Evolutionary conservation across 2,797 vertebrate genomes (phyloP).

Genomic region (Rhyacichthys aspro): DNA sequence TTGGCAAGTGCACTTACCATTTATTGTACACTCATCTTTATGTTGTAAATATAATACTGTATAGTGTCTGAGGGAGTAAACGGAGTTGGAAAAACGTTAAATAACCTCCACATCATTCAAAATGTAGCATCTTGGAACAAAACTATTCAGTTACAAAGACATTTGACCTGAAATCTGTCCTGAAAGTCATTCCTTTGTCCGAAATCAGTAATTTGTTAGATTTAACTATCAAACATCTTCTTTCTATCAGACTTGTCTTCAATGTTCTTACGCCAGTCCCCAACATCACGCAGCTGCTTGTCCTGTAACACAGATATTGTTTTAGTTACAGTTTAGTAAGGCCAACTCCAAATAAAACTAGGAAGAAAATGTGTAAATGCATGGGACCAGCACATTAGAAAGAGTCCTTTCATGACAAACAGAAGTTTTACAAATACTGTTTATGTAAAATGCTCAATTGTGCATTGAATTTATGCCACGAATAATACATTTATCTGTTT

Average conservation of each 20-base stretch:
- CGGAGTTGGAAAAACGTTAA: not conserved
- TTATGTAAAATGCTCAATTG: too few species aligned
- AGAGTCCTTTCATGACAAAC: too few species aligned
- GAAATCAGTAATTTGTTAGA: not conserved
- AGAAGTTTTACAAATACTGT: too few species aligned
- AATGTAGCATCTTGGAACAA: slow-evolving; percentile 33
- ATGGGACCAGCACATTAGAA: too few species aligned
- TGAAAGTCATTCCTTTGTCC: slow-evolving; percentile 11
- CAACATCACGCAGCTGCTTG: slow-evolving; percentile 73
- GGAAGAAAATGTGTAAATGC: too few species aligned
- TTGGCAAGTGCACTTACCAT: not conserved
- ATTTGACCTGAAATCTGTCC: slow-evolving; percentile 28
- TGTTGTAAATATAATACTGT: not conserved
- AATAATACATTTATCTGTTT: too few species aligned
- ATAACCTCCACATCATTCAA: not conserved
- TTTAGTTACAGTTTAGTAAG: slow-evolving; percentile 2
- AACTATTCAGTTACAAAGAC: slow-evolving; percentile 47
- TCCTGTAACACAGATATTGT: slow-evolving; percentile 56
- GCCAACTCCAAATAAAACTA: too few species aligned
- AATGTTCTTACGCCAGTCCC: slow-evolving; percentile 78
- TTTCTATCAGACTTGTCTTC: slow-evolving; percentile 78
- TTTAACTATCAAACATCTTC: slow-evolving; percentile 84
- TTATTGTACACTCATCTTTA: not conserved
- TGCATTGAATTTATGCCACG: too few species aligned
- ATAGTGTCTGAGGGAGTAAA: not conserved